A percentile compares a stretch with the other conserved stretches of the same genome.
These are phyloP conservation scores for Lasioglossum figueresi DNA, from an alignment of 2,888 invertebrate genomes.

Conservation along the genomic window DNA sequence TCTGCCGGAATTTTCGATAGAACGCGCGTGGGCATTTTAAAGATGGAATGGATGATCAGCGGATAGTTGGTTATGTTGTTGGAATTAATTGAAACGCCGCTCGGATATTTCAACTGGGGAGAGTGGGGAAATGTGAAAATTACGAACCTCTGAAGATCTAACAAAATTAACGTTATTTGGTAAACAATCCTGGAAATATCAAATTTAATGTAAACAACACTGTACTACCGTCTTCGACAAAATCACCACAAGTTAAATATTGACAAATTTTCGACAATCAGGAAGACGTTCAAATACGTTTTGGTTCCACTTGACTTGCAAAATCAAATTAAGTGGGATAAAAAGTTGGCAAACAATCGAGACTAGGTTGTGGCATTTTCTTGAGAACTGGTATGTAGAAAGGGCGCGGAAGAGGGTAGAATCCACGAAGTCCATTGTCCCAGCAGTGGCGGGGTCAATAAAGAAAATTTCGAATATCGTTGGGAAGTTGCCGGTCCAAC, in stretches of 20 bases:
- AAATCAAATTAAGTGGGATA: background rate
- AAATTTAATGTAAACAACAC: no score
- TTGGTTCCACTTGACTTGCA: background rate
- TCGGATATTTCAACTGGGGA: constrained; percentile 5
- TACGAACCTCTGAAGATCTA: background rate
- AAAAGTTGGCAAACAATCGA: background rate
- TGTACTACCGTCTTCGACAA: no score
- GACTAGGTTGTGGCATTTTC: background rate
- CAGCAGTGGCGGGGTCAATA: background rate
- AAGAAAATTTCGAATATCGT: background rate
- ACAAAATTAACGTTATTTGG: background rate
- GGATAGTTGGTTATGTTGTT: constrained; percentile 30
- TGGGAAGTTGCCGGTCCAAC: background rate
- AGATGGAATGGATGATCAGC: constrained; percentile 27
- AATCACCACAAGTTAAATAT: no score
- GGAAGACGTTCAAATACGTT: no score
- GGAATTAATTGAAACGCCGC: constrained; percentile 40
- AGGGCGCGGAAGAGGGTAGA: background rate
- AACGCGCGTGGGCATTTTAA: constrained; percentile 44
- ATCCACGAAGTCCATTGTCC: background rate
- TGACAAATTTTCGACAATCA: no score
- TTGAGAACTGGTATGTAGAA: background rate
- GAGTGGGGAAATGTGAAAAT: background rate
- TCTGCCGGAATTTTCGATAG: constrained; percentile 40
- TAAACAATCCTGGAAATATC: background rate